phyloP scores from a whole-genome alignment of 2,113 vertebrate genomes.

The Charina bottae region DNA sequence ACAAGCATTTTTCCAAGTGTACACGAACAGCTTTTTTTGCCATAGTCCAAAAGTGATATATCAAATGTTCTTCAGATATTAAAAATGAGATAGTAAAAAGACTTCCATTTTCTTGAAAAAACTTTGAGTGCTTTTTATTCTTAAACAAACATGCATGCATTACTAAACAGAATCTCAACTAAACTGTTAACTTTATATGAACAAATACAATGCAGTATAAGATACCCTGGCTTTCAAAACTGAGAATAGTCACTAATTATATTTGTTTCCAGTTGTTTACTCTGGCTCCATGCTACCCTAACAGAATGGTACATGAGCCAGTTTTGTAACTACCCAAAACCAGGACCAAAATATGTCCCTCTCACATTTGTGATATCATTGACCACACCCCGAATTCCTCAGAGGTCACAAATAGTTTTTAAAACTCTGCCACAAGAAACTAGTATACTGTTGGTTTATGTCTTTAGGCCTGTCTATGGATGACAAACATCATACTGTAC shows the following conservation, averaged over 20 bases:
- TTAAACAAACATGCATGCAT: constrained; percentile 22
- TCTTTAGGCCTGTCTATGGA: background rate
- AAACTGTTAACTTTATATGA: constrained; percentile 32
- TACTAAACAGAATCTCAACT: constrained; percentile 42
- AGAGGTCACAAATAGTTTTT: background rate
- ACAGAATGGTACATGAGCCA: background rate
- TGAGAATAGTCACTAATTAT: constrained; percentile 31
- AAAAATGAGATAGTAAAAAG: constrained; percentile 46
- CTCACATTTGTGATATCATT: background rate
- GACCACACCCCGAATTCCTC: background rate
- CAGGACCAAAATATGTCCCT: background rate
- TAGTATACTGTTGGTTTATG: background rate
- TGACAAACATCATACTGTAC: background rate
- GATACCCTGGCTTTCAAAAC: constrained; percentile 23
- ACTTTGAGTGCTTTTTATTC: constrained; percentile 47
- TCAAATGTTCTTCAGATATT: background rate
- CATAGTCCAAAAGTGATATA: background rate
- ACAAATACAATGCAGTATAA: constrained; percentile 34
- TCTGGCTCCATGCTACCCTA: background rate
- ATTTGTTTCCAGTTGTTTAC: background rate
- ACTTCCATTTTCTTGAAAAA: constrained; percentile 56
- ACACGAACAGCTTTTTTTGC: background rate
- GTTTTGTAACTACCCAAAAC: background rate
- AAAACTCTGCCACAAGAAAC: background rate
- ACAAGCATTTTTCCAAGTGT: background rate